Evolutionary conservation across 2,888 invertebrate genomes (phyloP).

Genomic region (Bruchidius siliquastri): DNA sequence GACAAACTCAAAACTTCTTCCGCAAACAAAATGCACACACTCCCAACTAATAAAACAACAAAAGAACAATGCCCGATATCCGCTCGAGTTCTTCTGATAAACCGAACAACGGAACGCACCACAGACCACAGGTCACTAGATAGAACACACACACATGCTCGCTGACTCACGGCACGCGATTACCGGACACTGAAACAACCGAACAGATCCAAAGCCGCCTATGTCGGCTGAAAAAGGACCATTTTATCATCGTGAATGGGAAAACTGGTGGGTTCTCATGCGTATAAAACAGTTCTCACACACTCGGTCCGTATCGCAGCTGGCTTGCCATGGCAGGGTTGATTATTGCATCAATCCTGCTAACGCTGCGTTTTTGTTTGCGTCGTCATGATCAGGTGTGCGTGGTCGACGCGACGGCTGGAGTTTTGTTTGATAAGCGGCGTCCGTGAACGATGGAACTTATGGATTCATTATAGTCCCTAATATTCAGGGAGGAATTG

Average conservation of each 20-base stretch:
- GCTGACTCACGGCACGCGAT: not conserved
- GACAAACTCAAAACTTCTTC: not conserved
- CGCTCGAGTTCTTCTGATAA: not conserved
- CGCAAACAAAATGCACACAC: not conserved
- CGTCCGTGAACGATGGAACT: not conserved
- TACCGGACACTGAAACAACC: not conserved
- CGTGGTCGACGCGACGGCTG: not conserved
- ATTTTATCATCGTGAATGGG: not conserved
- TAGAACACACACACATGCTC: not conserved
- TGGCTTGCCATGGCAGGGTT: slow-evolving; percentile 4
- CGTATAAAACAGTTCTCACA: not conserved
- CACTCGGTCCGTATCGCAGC: not conserved
- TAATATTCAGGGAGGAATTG: too few species aligned
- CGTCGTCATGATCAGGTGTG: slow-evolving; percentile 3
- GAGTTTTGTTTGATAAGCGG: not conserved
- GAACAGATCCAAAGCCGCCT: not conserved
- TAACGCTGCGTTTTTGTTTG: slow-evolving; percentile 6
- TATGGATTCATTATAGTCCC: too few species aligned
- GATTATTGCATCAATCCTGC: not conserved
- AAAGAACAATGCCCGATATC: not conserved
- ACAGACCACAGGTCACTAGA: not conserved
- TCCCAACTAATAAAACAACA: not conserved
- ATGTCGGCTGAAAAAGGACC: not conserved
- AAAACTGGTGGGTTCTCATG: not conserved
- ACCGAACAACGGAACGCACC: not conserved